These are phyloP conservation scores for Rhaphigaster nebulosa DNA, from an alignment of 2,888 invertebrate genomes.

Conservation along the genomic window DNA sequence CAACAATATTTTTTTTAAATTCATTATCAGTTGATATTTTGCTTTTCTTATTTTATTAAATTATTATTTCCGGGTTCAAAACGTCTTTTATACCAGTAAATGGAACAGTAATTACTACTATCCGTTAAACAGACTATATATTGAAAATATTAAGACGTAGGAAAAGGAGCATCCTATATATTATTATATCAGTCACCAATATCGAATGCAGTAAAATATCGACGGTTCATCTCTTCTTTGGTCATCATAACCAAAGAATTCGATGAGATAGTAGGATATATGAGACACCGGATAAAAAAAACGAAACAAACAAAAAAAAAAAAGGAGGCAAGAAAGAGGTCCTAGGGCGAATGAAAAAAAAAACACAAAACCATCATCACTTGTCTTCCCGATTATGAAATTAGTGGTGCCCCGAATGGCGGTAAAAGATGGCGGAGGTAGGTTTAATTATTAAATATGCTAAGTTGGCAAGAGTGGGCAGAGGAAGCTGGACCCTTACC, in stretches of 20 bases:
- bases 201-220: not conserved
- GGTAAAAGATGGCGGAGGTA: constrained; percentile 41
- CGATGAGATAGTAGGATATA: not conserved
- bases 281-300: not conserved
- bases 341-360: not conserved
- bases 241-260: not conserved
- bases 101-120: too few relatives aligned
- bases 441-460: constrained; percentile 48
- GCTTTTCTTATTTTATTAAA: too few relatives aligned
- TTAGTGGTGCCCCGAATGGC: not conserved
- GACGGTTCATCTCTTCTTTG: not conserved
- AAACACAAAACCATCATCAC: not conserved
- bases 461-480: constrained; percentile 14
- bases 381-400: constrained; percentile 38
- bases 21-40: too few relatives aligned
- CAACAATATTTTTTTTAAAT: too few relatives aligned
- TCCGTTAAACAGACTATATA: too few relatives aligned
- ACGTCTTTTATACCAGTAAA: too few relatives aligned
- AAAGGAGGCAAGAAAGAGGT: not conserved
- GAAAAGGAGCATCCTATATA: too few relatives aligned
- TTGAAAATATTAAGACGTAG: too few relatives aligned
- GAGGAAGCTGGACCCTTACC: constrained; percentile 27
- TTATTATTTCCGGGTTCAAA: too few relatives aligned
- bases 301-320: too few relatives aligned
- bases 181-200: not conserved